Conservation (phyloP, 2,797 vertebrate genomes). For the Odontamblyopus rebecca region DNA sequence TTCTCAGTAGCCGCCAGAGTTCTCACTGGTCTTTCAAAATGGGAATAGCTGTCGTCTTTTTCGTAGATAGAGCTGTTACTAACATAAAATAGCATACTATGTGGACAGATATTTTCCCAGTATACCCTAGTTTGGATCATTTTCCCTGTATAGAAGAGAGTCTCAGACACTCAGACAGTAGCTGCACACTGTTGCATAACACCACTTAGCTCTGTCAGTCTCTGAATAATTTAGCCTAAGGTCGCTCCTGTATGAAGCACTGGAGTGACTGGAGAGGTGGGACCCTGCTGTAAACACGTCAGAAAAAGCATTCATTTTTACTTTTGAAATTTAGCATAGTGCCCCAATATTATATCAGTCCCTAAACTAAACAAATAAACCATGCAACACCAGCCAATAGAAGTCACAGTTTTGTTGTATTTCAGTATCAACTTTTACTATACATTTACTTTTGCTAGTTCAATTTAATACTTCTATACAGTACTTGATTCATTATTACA, state of each 20-base stretch:
- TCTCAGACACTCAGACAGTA: conserved; percentile 24
- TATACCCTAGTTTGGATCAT: neutral
- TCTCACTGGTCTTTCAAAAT: neutral
- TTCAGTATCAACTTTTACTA: neutral
- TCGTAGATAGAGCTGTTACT: neutral
- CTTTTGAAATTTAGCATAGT: conserved; percentile 8
- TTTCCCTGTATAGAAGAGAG: conserved; percentile 9
- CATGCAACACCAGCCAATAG: neutral
- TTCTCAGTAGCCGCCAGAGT: neutral
- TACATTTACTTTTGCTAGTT: neutral
- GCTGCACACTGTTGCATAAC: conserved; percentile 49
- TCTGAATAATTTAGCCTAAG: conserved; percentile 72
- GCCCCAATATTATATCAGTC: neutral
- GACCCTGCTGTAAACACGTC: conserved; percentile 8
- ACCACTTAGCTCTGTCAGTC: conserved; percentile 61
- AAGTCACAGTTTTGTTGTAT: neutral
- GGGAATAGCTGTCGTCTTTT: neutral
- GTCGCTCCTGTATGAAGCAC: conserved; percentile 71
- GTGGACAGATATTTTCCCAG: neutral
- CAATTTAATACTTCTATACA: neutral
- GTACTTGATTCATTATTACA: neutral
- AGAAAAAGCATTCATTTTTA: conserved; percentile 21
- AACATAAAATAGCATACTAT: neutral
- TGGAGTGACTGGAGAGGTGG: conserved; percentile 25
- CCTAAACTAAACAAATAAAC: neutral